phyloP scores from a whole-genome alignment of 2,113 vertebrate species.

The Polyodon spathula region DNA sequence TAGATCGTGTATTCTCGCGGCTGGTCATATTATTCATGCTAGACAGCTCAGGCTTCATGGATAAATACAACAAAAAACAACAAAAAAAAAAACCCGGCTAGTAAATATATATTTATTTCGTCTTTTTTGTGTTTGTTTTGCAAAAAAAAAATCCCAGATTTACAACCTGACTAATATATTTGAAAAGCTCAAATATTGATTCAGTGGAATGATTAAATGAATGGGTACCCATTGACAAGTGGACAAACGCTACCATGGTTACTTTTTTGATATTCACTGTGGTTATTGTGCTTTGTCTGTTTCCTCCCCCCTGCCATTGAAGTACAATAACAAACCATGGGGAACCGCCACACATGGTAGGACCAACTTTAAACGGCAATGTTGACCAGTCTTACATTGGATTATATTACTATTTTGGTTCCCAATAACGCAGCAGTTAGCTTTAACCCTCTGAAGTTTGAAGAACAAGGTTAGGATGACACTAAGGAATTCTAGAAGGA shows the following conservation, averaged over 20 bases:
- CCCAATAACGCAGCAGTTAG: slow-evolving; percentile 35
- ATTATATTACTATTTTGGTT: slow-evolving; percentile 46
- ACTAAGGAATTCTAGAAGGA: too few species aligned
- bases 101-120: slow-evolving; percentile 46
- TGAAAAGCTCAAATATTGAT: slow-evolving; percentile 89
- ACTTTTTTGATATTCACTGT: slow-evolving; percentile 75
- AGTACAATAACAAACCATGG: slow-evolving; percentile 68
- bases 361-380: slow-evolving; percentile 46
- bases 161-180: slow-evolving; percentile 62
- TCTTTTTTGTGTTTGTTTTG: too few species aligned
- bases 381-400: slow-evolving; percentile 45
- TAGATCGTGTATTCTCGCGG: too few species aligned
- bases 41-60: slow-evolving; percentile 35
- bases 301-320: slow-evolving; percentile 68
- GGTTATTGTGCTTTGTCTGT: slow-evolving; percentile 72
- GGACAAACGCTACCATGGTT: slow-evolving; percentile 96
- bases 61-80: slow-evolving; percentile 47
- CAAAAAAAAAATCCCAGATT: slow-evolving; percentile 61
- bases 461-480: too few species aligned
- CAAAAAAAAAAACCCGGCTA: too few species aligned
- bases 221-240: slow-evolving; percentile 69
- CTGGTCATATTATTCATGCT: too few species aligned
- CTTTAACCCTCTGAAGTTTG: background rate
- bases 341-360: slow-evolving; percentile 66
- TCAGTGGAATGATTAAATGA: slow-evolving; percentile 76